Base-by-base conservation (phyloP, 1,140 invertebrate species). In the Coenobita brevimanus region DNA sequence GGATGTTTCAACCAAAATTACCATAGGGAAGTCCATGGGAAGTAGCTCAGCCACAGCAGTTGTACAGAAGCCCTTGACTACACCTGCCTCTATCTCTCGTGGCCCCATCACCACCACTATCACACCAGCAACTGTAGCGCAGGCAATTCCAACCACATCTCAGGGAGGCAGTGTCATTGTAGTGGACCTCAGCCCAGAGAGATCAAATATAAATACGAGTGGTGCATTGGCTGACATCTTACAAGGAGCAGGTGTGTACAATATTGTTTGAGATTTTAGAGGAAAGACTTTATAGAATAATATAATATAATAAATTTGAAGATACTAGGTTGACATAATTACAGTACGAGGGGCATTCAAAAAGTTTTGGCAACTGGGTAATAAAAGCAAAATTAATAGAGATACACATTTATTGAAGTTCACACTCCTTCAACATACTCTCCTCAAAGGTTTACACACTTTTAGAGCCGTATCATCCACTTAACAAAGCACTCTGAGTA, bases 1-100 rank as follows among this genome's bases (percentile, higher is more conserved):
- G 85, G 85, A 87, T 80, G 85, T 71, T 27, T 76, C 85, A 24
- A 87, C 85, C 6, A 87, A 87, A 43, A 87, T 87, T 46, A 87
- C 85, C 21, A 87, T 87, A 38, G 85, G 85, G 46, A 87, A 87
- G 27, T 41, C 43, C 33, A 21, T 87, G 33, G 54, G 76, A 54
- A 38, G 85, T 0, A 81, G 46, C 69, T 43, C 76, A 46, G 69
- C 24, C 50, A 57, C 85, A 27, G 50, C 85, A 69, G 76, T 87
- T 10, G 30, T 87, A 2, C 85, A 87, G 85, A 87, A 87, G 85
- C 76, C 85, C 27, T n/a, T 57, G 6, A 4, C 85, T 6, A 43
- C 38, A 36, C 41, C 76, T 33, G 43, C 75, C 4, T 46, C 75
- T n/a, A 50, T 76, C 33, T 33, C 79, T 21, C 24, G 38, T 4